These are phyloP conservation scores for Dromiciops gliroides DNA, from an alignment of 2,113 vertebrate genomes.

Conservation along the genomic window DNA sequence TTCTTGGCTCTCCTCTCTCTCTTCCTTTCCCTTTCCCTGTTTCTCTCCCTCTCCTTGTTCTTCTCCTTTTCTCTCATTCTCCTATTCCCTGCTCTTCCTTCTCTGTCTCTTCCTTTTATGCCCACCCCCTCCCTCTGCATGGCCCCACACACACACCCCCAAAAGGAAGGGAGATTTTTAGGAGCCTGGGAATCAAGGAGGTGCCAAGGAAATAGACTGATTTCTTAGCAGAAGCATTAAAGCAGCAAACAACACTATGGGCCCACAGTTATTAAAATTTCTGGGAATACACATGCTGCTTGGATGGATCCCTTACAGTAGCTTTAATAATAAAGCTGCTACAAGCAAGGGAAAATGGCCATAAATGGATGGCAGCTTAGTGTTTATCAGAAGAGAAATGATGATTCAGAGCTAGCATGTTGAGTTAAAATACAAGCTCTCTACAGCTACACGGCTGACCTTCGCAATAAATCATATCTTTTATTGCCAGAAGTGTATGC, in stretches of 20 bases:
- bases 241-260: slow-evolving; percentile 59
- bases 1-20: slow-evolving; percentile 7
- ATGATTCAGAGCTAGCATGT: slow-evolving; percentile 79
- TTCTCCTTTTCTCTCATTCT: no score
- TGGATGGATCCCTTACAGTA: slow-evolving; percentile 62
- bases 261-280: slow-evolving; percentile 76
- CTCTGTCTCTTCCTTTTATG: background rate
- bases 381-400: slow-evolving; percentile 80
- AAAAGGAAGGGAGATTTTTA: slow-evolving; percentile 49
- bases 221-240: slow-evolving; percentile 66
- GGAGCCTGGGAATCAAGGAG: slow-evolving; percentile 42
- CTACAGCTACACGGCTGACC: slow-evolving; percentile 78
- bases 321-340: slow-evolving; percentile 79
- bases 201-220: slow-evolving; percentile 33
- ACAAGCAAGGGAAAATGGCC: slow-evolving; percentile 75
- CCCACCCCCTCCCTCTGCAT: no score
- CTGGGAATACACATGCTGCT: slow-evolving; percentile 46
- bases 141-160: background rate
- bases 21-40: background rate
- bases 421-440: slow-evolving; percentile 83
- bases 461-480: slow-evolving; percentile 83
- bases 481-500: slow-evolving; percentile 79
- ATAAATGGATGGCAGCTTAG: slow-evolving; percentile 78
- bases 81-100: background rate
- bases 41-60: background rate